Evolutionary conservation across 2,113 vertebrate species (phyloP).

Genomic region (Cathartes aura): DNA sequence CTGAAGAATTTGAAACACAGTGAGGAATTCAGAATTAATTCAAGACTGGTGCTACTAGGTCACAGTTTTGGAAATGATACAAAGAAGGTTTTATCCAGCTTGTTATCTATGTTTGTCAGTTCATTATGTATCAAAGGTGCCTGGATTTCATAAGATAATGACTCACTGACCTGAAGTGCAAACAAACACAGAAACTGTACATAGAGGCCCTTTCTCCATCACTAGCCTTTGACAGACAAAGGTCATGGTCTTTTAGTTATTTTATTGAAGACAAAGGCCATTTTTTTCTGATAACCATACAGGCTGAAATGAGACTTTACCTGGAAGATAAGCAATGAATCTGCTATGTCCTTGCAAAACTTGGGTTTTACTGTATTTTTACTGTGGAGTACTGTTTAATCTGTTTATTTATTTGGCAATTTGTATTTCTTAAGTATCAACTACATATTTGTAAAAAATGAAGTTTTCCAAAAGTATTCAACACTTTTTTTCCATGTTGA

Average conservation of each 20-base stretch:
- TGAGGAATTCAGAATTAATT: slow-evolving; percentile 33
- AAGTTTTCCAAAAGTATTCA: background rate
- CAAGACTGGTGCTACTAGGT: background rate
- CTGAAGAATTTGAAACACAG: slow-evolving; percentile 29
- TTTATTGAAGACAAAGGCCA: background rate
- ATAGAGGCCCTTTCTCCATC: background rate
- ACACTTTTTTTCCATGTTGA: background rate
- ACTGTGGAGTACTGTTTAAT: background rate
- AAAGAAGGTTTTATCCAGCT: slow-evolving; percentile 50
- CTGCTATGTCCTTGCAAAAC: background rate
- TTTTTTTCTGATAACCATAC: background rate
- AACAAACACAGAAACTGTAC: slow-evolving; percentile 54
- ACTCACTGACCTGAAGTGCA: slow-evolving; percentile 62
- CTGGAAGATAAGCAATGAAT: background rate
- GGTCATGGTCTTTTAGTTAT: background rate
- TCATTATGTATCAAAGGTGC: slow-evolving; percentile 59
- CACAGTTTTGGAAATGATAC: slow-evolving; percentile 33
- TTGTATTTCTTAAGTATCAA: background rate
- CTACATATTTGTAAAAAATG: background rate
- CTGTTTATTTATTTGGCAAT: background rate
- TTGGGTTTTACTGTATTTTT: background rate
- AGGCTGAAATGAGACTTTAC: background rate
- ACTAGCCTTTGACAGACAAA: slow-evolving; percentile 24
- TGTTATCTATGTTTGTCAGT: slow-evolving; percentile 66
- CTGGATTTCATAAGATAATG: slow-evolving; percentile 55